Evolutionary conservation across 1,140 invertebrate species (phyloP), one percentile per base, ranked within the genome.

Genomic region (Melipona quadrifasciata): DNA sequence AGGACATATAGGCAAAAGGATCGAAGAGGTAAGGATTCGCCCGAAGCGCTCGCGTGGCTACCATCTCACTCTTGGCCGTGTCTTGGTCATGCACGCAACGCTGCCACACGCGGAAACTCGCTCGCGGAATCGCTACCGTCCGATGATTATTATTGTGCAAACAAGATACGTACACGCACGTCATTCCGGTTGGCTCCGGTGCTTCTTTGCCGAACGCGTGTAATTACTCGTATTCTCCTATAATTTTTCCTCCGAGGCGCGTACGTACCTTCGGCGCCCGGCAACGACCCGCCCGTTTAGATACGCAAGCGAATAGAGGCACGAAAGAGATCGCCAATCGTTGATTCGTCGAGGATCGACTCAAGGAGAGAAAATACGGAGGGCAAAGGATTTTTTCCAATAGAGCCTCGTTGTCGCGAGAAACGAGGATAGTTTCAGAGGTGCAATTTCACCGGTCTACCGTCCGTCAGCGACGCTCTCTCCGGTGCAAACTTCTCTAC

Each of bases 1-100:
- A 76, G 39, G 82, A 86, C 75, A 88, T 79, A 84, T 91, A 86
- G 86, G 88, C 83, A 81, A 88, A 89, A 80, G 71, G 83, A 77
- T n/a, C 68, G 87, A 47, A 79, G 87, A 89, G 84, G 77, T 83
- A 86, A 86, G 73, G 78, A 91, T 85, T 90, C 78, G 92, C 92
- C 90, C 86, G 92, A 89, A 93, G 91, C 91, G 91, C 74, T 92
- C 92, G 91, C 92, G 92, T 92, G 92, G 92, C 91, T 81, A 88
- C 86, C 83, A 82, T 67, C 80, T 77, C 85, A 34, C 85, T 80
- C 16, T 31, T 71, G 77, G 83, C 89, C 88, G 85, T 87, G 86
- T 83, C 53, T 57, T 70, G 51, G 47, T 82, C 75, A 24, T 34
- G 39, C 88, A 90, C 88, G 88, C 88, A 89, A 90, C 65, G 82